Evolutionary conservation across 2,113 vertebrate species (phyloP).

Genomic region (Macrotus californicus): DNA sequence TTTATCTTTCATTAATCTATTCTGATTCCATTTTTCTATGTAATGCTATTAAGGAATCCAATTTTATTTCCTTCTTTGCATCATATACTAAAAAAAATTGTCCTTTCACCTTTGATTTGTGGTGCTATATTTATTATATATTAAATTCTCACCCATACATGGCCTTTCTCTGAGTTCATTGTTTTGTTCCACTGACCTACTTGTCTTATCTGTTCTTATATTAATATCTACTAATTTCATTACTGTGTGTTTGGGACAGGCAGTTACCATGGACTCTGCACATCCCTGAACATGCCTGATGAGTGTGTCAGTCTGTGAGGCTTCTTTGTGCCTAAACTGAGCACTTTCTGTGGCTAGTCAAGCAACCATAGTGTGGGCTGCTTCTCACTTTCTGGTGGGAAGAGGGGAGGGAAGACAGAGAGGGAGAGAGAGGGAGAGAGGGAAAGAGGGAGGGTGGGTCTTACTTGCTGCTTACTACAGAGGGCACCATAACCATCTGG

Average conservation of each 20-base stretch:
- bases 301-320: background rate
- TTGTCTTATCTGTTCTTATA: background rate
- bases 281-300: background rate
- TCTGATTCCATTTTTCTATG: background rate
- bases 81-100: background rate
- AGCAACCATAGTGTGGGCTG: fast-evolving
- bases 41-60: background rate
- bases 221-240: background rate
- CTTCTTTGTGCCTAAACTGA: background rate
- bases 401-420: background rate
- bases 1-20: constrained; percentile 6
- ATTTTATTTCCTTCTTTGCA: background rate
- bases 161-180: background rate
- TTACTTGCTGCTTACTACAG: background rate
- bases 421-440: background rate
- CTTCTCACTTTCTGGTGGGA: background rate
- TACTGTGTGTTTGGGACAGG: background rate
- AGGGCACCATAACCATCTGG: background rate
- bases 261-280: background rate
- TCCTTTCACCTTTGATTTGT: background rate
- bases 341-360: background rate
- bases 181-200: background rate
- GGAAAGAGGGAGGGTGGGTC: background rate
- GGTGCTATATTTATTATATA: background rate
- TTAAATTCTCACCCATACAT: background rate